phyloP scores from a whole-genome alignment of 2,113 vertebrate genomes.

The Peromyscus polionotus region DNA sequence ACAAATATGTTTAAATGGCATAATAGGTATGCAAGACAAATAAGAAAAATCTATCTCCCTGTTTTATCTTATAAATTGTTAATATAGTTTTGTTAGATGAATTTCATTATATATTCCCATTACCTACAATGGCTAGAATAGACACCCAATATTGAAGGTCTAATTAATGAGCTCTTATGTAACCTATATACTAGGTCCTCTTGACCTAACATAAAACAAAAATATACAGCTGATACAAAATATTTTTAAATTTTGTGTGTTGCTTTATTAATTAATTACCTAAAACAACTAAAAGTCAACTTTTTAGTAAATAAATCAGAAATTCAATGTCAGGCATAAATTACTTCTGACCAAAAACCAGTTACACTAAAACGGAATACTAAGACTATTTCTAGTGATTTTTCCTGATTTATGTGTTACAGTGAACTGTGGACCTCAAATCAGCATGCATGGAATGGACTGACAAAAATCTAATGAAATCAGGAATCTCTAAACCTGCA shows the following conservation, averaged over 20 bases:
- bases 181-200: background rate
- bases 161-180: background rate
- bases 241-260: constrained; percentile 9
- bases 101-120: background rate
- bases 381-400: constrained; percentile 69
- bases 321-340: constrained; percentile 35
- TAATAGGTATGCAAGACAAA: background rate
- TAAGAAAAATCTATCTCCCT: background rate
- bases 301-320: constrained; percentile 50
- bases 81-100: background rate
- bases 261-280: constrained; percentile 61
- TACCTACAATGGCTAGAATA: background rate
- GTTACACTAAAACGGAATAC: constrained; percentile 28
- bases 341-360: background rate
- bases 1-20: background rate
- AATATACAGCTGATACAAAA: background rate
- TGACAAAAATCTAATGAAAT: constrained; percentile 58
- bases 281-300: constrained; percentile 25
- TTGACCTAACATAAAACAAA: background rate
- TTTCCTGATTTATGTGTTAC: constrained; percentile 61
- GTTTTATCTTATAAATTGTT: constrained; percentile 2
- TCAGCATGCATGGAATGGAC: background rate
- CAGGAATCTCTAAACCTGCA: constrained; percentile 44
- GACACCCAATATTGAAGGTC: background rate
- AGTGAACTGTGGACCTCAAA: constrained; percentile 54